Conservation (phyloP, 2,888 invertebrate genomes). For the Meiosimyza decipiens region DNA sequence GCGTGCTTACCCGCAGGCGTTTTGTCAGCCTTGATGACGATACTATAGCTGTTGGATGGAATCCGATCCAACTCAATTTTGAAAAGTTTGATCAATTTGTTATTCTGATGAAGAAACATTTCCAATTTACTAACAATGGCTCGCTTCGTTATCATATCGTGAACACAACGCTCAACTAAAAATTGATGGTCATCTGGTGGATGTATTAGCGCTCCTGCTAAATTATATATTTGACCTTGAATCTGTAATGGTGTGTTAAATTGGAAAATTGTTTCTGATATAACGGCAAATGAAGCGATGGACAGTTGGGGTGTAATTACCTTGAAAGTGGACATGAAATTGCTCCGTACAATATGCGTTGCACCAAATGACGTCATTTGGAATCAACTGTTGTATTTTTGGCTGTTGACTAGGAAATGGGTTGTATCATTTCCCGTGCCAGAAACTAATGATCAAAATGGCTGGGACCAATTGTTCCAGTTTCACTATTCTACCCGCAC, state of each 20-base stretch:
- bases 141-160: background rate
- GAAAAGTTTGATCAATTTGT: too few species aligned
- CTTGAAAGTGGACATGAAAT: background rate
- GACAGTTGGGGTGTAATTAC: slow-evolving; percentile 8
- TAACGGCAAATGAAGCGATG: slow-evolving; percentile 20
- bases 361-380: slow-evolving; percentile 36
- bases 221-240: slow-evolving; percentile 30
- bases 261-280: slow-evolving; percentile 21
- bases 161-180: background rate
- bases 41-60: too few species aligned
- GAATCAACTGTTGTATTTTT: too few species aligned
- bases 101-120: slow-evolving; percentile 9
- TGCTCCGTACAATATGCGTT: slow-evolving; percentile 23
- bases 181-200: slow-evolving; percentile 29
- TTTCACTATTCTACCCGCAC: slow-evolving; percentile 42
- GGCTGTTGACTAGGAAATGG: too few species aligned
- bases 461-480: slow-evolving; percentile 37
- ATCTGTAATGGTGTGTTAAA: slow-evolving; percentile 19
- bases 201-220: slow-evolving; percentile 24
- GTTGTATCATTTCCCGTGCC: slow-evolving; percentile 27
- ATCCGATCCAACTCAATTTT: too few species aligned
- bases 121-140: background rate
- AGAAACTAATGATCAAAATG: slow-evolving; percentile 38
- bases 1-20: slow-evolving; percentile 34
- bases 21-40: slow-evolving; percentile 34